Conservation (phyloP, 2,113 vertebrate species). For the Tichodroma muraria region DNA sequence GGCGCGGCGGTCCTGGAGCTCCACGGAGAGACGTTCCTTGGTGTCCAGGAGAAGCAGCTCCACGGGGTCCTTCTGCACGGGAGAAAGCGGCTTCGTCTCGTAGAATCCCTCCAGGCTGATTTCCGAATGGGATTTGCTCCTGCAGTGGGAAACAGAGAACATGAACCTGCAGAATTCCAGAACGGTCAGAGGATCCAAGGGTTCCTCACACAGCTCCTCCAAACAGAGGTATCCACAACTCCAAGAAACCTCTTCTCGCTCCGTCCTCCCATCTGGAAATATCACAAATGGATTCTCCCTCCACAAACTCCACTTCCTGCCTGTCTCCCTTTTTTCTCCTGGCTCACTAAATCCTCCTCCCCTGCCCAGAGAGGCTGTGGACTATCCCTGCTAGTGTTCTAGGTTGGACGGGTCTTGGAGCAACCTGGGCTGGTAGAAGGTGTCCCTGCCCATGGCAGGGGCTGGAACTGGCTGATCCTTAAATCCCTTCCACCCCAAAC, state of each 20-base stretch:
- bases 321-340: background rate
- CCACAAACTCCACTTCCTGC: background rate
- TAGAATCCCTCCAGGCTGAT: conserved; percentile 95
- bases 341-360: background rate
- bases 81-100: conserved; percentile 82
- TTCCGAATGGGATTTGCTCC: conserved; percentile 94
- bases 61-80: conserved; percentile 76
- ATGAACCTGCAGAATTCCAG: background rate
- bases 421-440: background rate
- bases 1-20: conserved; percentile 89
- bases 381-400: background rate
- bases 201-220: background rate
- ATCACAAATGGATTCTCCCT: background rate
- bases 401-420: background rate
- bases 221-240: background rate
- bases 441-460: background rate
- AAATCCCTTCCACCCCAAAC: background rate
- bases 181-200: background rate
- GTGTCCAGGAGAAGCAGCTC: conserved; percentile 92
- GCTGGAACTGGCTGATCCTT: background rate
- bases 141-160: conserved; percentile 10
- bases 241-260: background rate
- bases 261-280: background rate
- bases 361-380: background rate
- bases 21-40: conserved; percentile 86